These are phyloP conservation scores for Musca domestica DNA, from an alignment of 1,140 invertebrate genomes.

Conservation along the genomic window DNA sequence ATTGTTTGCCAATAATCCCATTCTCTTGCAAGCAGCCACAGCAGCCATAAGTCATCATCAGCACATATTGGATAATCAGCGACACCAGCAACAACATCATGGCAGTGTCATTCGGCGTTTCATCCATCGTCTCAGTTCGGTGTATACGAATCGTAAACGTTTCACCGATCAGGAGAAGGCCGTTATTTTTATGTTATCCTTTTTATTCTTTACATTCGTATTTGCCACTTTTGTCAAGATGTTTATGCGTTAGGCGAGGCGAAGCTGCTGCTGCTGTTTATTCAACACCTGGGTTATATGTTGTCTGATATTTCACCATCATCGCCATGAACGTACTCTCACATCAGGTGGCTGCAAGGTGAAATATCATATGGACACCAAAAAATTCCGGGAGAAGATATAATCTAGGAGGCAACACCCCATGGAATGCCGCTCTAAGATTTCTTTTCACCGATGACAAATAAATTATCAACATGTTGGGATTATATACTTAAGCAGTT, in stretches of 20 bases:
- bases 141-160: conserved; percentile 47
- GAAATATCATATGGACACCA: no score
- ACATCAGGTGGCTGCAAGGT: no score
- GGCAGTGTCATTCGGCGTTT: conserved; percentile 33
- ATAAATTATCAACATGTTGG: no score
- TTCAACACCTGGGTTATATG: no score
- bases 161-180: conserved; percentile 50
- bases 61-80: conserved; percentile 3
- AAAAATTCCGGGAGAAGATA: no score
- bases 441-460: no score
- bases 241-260: conserved; percentile 25
- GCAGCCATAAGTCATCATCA: conserved; percentile 15
- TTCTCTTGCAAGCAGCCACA: conserved; percentile 25
- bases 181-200: conserved; percentile 49
- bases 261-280: no score
- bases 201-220: conserved; percentile 47
- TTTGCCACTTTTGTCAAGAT: conserved; percentile 47
- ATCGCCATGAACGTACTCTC: no score
- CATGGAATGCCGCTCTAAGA: no score
- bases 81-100: conserved; percentile 6
- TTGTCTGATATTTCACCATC: no score
- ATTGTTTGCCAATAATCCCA: conserved; percentile 25
- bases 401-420: no score
- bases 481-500: no score
- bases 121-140: conserved; percentile 35